These are phyloP conservation scores for Tragelaphus scriptus DNA, from an alignment of 2,113 vertebrate species.

Conservation along the genomic window DNA sequence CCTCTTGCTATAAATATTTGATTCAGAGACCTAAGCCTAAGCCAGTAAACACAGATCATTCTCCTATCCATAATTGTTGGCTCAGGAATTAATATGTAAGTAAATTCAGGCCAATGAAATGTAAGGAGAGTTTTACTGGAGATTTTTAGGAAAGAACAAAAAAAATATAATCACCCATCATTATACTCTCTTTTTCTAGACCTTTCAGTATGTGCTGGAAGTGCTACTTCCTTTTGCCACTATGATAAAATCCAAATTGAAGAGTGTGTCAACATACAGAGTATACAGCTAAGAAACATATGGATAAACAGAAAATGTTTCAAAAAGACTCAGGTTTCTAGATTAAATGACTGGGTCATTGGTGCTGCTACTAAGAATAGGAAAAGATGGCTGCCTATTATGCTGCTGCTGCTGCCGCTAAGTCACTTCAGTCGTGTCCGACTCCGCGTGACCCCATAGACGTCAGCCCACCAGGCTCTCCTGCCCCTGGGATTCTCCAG, in stretches of 20 bases:
- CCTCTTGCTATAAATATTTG: background rate
- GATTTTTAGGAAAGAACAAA: background rate
- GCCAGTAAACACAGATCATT: background rate
- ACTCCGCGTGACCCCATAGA: too few relatives aligned
- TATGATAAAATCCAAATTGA: background rate
- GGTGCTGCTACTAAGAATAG: background rate
- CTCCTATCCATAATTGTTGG: background rate
- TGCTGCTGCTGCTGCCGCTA: too few relatives aligned
- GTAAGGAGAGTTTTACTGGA: background rate
- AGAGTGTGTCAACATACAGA: background rate
- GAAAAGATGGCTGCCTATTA: background rate
- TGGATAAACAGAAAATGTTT: background rate
- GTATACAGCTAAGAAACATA: background rate
- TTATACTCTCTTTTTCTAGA: background rate
- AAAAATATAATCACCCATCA: background rate
- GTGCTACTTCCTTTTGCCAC: background rate
- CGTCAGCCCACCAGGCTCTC: too few relatives aligned
- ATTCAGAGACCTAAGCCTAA: background rate
- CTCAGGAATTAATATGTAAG: background rate
- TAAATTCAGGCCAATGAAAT: background rate
- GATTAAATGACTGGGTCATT: background rate
- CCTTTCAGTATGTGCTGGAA: background rate
- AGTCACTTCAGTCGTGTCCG: too few relatives aligned
- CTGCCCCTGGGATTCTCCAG: too few relatives aligned
- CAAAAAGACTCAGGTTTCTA: background rate